A percentile compares a stretch with the other conserved stretches of the same genome.
These are phyloP conservation scores for Malurus alboscapulatus DNA, from an alignment of 2,113 vertebrate species.

Conservation along the genomic window DNA sequence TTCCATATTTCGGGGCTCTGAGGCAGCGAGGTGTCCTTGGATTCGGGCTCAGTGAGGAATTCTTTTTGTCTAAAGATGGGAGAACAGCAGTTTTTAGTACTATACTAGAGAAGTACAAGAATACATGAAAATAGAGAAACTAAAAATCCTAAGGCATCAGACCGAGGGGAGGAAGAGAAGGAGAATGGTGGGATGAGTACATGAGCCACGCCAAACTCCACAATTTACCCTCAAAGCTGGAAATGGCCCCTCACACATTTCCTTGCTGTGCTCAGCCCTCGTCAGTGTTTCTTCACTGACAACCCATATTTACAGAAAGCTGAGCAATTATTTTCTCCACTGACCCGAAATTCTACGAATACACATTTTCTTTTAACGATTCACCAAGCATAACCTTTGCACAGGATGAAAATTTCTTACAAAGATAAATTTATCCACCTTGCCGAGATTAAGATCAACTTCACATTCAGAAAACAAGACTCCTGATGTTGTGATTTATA, in stretches of 20 bases:
- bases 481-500: constrained; percentile 70
- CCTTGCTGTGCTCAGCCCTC: neutral
- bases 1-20: no score
- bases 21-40: no score
- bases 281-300: neutral
- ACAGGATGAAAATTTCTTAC: neutral
- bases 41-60: no score
- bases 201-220: neutral
- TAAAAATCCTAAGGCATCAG: no score
- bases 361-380: neutral
- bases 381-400: neutral
- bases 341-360: neutral
- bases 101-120: no score
- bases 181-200: neutral
- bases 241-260: neutral
- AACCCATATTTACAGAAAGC: neutral
- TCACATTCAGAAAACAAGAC: constrained; percentile 41
- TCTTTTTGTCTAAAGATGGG: no score
- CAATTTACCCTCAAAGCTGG: neutral
- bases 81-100: no score
- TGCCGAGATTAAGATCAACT: constrained; percentile 49
- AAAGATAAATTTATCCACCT: constrained; percentile 34
- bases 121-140: no score
- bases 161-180: neutral
- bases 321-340: neutral